These are phyloP conservation scores for Sycophaga agraensis DNA, from an alignment of 1,140 invertebrate species.

Conservation along the genomic window DNA sequence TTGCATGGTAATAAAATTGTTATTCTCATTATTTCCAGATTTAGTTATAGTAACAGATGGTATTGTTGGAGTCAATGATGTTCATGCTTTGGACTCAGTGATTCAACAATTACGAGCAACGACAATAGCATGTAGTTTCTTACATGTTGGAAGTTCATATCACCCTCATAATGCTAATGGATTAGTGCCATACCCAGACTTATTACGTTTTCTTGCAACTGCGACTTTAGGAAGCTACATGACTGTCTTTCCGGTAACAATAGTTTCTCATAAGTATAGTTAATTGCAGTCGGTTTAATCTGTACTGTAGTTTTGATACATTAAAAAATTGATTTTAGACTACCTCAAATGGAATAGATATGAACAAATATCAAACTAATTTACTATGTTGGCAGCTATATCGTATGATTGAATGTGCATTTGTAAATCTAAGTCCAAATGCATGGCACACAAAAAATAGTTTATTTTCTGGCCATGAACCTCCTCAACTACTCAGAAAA, in stretches of 20 bases:
- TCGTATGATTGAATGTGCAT: conserved; percentile 39
- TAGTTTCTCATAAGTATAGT: conserved; percentile 30
- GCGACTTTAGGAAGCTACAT: conserved; percentile 80
- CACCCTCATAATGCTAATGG: conserved; percentile 70
- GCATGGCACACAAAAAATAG: conserved; percentile 61
- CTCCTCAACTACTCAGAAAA: conserved; percentile 64
- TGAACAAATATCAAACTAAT: conserved; percentile 74
- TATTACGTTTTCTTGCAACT: conserved; percentile 76
- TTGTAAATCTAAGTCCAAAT: conserved; percentile 36
- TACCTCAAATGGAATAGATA: conserved; percentile 50
- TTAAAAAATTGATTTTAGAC: conserved; percentile 40
- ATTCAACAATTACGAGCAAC: conserved; percentile 74
- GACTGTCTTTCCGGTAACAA: conserved; percentile 55
- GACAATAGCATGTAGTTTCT: conserved; percentile 78
- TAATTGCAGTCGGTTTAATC: too few relatives aligned
- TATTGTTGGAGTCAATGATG: conserved; percentile 75
- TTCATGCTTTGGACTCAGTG: conserved; percentile 71
- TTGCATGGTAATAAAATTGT: background rate
- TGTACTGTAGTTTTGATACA: too few relatives aligned
- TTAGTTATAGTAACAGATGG: conserved; percentile 82
- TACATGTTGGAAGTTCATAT: conserved; percentile 72
- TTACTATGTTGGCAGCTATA: conserved; percentile 79
- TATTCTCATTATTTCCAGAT: conserved; percentile 58
- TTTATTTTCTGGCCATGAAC: conserved; percentile 62
- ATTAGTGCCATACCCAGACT: conserved; percentile 73